Conservation (phyloP, 2,797 vertebrate genomes). For the Cuniculus paca region DNA sequence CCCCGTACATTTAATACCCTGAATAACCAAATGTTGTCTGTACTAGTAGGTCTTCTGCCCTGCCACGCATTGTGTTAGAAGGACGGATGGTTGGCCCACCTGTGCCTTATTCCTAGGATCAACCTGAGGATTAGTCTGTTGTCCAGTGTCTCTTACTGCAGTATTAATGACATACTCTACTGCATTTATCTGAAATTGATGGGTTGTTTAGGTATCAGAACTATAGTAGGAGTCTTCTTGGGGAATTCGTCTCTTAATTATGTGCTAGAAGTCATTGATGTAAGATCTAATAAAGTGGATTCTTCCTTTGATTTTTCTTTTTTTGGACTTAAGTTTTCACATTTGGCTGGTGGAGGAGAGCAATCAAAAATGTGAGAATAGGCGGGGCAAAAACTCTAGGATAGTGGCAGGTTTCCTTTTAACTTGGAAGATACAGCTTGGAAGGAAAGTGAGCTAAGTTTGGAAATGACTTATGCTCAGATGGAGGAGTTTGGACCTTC, state of each 20-base stretch:
- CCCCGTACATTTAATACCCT: neutral
- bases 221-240: neutral
- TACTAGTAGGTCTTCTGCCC: neutral
- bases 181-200: neutral
- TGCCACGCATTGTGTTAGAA: neutral
- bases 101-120: neutral
- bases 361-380: neutral
- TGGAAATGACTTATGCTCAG: neutral
- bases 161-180: conserved; percentile 57
- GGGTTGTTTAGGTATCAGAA: neutral
- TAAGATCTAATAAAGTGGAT: neutral
- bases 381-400: neutral
- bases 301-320: neutral
- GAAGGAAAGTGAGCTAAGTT: neutral
- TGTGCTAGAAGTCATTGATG: neutral
- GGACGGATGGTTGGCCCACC: neutral
- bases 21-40: neutral
- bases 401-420: neutral
- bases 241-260: neutral
- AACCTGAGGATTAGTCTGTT: neutral
- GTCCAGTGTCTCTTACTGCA: neutral
- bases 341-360: neutral
- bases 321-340: neutral
- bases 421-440: neutral
- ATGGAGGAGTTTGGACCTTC: neutral